Base-by-base conservation (phyloP, 2,113 vertebrate genomes). In the Eublepharis macularius region DNA sequence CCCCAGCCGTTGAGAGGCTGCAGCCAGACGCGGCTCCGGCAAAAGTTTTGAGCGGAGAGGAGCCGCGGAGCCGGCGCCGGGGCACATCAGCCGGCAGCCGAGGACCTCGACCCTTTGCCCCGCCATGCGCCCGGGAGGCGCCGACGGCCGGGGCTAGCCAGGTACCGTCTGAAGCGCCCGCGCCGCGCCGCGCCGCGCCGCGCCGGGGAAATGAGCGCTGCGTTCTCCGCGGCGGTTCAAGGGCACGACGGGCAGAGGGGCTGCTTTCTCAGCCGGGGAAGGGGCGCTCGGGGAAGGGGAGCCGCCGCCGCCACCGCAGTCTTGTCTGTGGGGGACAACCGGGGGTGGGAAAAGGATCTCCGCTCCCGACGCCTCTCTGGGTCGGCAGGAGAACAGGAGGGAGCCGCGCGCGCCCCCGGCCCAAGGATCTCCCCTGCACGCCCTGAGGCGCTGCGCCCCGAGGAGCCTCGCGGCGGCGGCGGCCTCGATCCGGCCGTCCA, bases 41-140 rank as follows among this genome's bases (percentile, higher is more conserved):
- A 83, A 76, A 95, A 95, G 91, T 96, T 94, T 86, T 85, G 87
- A 1, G 75, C 60, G 77, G 86, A 69, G 87, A 86, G 1, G 80
- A 65, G 75, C 6, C 24, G 73, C 41, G 32, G 60, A 34, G 76
- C 66, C 41, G 74, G 47, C 41, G 69, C 39, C 60, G 51, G 14
- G n/a, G 8, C 68, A 60, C 21, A 10, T 16, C 47, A 8, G 82
- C 9, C 9, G 39, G 69, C 41, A 0, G 36, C 51, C 32, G 2
- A 85, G 85, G 43, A 14, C 26, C 32, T 69, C 9, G 17, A 19
- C 49, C 66, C 34, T 36, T 32, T 21, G 14, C 83, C 66, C 57
- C n/a, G 75, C 63, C 83, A 94, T 92, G 93, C 83, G 12, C 73
- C 82, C 36, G 9, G 89, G 88, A 91, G 90, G 89, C 69, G 36